Evolutionary conservation across 2,888 invertebrate genomes (phyloP).

Genomic region (Entomobrya proxima): DNA sequence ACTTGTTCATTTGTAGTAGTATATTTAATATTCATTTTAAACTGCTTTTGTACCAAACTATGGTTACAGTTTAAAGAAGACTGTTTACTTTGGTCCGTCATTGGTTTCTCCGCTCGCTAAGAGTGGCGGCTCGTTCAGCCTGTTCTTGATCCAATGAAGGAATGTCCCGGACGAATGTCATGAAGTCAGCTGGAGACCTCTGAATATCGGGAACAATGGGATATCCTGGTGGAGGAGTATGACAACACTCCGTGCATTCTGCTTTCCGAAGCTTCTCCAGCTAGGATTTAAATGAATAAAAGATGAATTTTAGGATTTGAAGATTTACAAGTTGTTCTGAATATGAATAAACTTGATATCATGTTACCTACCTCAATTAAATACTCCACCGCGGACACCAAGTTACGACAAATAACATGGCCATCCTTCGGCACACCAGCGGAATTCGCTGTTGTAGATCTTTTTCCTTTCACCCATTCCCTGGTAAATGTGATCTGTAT

Average conservation of each 20-base stretch:
- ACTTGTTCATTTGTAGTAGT: neutral
- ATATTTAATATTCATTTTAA: neutral
- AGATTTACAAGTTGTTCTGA: neutral
- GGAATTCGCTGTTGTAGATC: slow-evolving; percentile 54
- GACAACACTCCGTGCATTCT: slow-evolving; percentile 51
- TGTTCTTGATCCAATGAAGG: slow-evolving; percentile 34
- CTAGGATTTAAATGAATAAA: slow-evolving; percentile 17
- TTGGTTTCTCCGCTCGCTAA: slow-evolving; percentile 39
- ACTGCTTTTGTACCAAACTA: neutral
- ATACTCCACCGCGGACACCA: slow-evolving; percentile 70
- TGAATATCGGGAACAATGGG: slow-evolving; percentile 32
- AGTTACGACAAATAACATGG: slow-evolving; percentile 56
- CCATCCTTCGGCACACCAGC: slow-evolving; percentile 55
- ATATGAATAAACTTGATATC: neutral
- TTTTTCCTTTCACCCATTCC: slow-evolving; percentile 73
- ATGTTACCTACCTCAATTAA: slow-evolving; percentile 64
- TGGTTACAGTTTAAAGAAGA: neutral
- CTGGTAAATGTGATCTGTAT: slow-evolving; percentile 72
- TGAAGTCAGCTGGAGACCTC: slow-evolving; percentile 52
- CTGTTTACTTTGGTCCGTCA: slow-evolving; percentile 33
- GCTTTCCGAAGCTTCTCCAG: slow-evolving; percentile 53
- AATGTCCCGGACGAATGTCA: slow-evolving; percentile 49
- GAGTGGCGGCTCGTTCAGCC: neutral
- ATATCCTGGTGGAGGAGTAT: slow-evolving; percentile 4
- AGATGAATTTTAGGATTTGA: neutral